Base-by-base conservation (phyloP, 2,888 invertebrate species). In the Acleris sparsana region DNA sequence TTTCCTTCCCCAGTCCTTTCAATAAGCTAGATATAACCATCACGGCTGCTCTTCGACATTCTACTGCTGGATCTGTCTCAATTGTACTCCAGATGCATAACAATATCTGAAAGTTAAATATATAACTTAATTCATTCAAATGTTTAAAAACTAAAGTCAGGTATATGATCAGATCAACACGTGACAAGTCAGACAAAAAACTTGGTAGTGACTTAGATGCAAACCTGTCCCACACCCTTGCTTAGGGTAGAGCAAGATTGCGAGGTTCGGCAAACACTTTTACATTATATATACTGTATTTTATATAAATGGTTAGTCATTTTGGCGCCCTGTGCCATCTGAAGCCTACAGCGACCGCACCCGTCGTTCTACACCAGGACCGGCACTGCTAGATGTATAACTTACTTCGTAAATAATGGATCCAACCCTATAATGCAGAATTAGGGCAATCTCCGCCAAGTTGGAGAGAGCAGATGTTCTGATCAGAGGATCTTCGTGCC, bases 391-490 rank as follows among this genome's bases (percentile, higher is more conserved):
- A 44, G 44, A 33, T 33, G 33, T 3, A 33, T 39, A 33, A 53
- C 55, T 71, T 72, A 96, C 97, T 94, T 97, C 97, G 71, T 94
- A 94, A 63, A 96, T 89, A 66, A 95, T 94, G 66, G 94, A 88
- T 33, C 96, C 96, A 5, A 97, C 87, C 75, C 95, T 95, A 78
- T 95, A 97, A 62, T 95, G 94, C 52, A 98, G 86, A 4, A 96
- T 94, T 72, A 95, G 92, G 73, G 96, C 96, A 17, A 97, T 92
- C 87, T 97, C 97, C 0, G 96, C 97, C 52, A 98, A 89, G 84
- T 97, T 97, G 0, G 97, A 97, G 62, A 98, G 89, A 76, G 96
- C 96, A 2, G 97, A 97, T 17, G 97, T 94, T 75, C 97, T 93
- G 51, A 97, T 94, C 33, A 96, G 84, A 17, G 95, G 93, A 79